Evolutionary conservation across 2,113 vertebrate species (phyloP), one percentile per base, ranked within the genome.

Genomic region (Gorilla gorilla): DNA sequence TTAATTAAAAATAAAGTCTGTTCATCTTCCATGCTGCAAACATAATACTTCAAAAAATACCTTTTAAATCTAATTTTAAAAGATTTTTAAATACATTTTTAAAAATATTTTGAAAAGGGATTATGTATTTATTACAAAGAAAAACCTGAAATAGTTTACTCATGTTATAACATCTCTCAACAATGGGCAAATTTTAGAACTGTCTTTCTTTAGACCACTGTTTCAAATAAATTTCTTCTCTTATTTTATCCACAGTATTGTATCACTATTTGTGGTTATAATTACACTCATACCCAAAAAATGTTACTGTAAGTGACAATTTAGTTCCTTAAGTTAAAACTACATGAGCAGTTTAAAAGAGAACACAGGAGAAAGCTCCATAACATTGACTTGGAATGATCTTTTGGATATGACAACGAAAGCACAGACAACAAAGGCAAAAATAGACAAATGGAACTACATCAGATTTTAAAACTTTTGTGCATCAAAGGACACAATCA

Each of bases 1-100:
- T 97, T 82, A 79, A 91, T 78, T 68, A 87, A 92, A 96, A 90
- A 52, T 73, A 55, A 94, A 90, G 9, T 59, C 64, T 93, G 27
- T 59, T 57, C 85, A 14, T 80, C 55, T 92, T 86, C 61, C 32
- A 93, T 70, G 10, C 20, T 85, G 90, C 73, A 91, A 97, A 59
- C 32, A 90, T 17, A 83, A 64, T 81, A 66, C 20, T 16, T 85
- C 79, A 96, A 94, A 93, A 64, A 64, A 30, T 64, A 64, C 5
- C 2, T 64, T 64, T 64, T 30, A 14, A 64, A 64, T 64, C 27
- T 64, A 6, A 95, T 94, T 96, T 80, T 80, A 80, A 68, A 92
- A 95, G 43, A 40, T 50, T 80, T 40, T 89, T 95, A 32, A 84
- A 75, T 14, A 91, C n/a, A 82, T 64, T 25, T 20, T 25, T 6